Evolutionary conservation across 37 sponge, comb jelly and placozoan genomes (phyloP).

Genomic region (Oopsacas minuta): DNA sequence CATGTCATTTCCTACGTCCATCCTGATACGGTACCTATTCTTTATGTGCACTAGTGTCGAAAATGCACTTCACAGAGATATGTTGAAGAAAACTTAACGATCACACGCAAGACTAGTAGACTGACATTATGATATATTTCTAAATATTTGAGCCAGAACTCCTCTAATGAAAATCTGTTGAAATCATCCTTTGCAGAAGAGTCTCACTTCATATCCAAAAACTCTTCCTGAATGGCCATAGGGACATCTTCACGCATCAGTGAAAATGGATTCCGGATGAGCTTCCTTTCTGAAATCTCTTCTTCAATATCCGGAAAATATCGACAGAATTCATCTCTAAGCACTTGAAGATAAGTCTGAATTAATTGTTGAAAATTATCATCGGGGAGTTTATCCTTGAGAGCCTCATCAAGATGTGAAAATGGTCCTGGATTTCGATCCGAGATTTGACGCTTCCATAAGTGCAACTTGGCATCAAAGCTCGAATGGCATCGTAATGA

Average conservation of each 20-base stretch:
- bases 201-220: not conserved
- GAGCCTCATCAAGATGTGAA: conserved; percentile 8
- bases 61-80: not conserved
- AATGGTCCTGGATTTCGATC: not conserved
- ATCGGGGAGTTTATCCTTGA: not conserved
- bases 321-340: conserved; percentile 5
- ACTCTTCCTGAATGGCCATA: not conserved
- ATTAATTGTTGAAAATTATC: not conserved
- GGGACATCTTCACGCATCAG: not conserved
- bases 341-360: not conserved
- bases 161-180: not conserved
- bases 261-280: conserved; percentile 4
- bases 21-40: not conserved
- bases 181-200: not conserved
- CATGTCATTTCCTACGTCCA: not conserved
- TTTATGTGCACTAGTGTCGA: not conserved
- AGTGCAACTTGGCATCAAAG: conserved; percentile 5
- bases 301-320: conserved; percentile 18
- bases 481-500: conserved; percentile 17
- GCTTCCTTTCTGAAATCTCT: not conserved
- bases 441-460: conserved; percentile 3
- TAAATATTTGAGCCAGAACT: not conserved
- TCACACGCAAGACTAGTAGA: not conserved
- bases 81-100: not conserved
- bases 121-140: not conserved